Evolutionary conservation across 1,140 invertebrate species (phyloP), one percentile per base, ranked within the genome.

Genomic region (Drosophila dunni): DNA sequence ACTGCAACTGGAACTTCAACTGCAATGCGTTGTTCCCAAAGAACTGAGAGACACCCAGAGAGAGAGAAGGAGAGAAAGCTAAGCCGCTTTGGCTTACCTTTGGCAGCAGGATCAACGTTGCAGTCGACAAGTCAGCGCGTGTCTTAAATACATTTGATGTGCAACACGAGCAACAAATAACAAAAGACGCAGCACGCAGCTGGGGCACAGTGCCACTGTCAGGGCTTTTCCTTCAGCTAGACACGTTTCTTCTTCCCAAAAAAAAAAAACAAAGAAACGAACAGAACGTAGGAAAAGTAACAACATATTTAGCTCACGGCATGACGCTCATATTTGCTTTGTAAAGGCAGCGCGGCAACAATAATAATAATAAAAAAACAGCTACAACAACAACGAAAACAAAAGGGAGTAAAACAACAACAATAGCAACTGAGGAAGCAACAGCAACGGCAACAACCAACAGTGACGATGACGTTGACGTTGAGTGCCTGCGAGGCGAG

Each of bases 271-370:
- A 48, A 66, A n/a, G 13, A 48, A 15, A n/a, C 11, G 10, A 51
- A 51, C 40, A 10, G 45, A 79, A 74, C 73, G 79, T 57, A 71
- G 68, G 75, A 58, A 63, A 65, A 83, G 84, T 78, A 89, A 73
- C 80, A 84, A 83, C 80, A 89, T 83, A 88, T 88, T 89, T 89
- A 84, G 84, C 84, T 57, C 75, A 62, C 62, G 80, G 84, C 74
- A 71, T 63, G 78, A 74, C 74, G 83, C 75, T 88, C 73, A 78
- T 86, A 86, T 86, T 86, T 86, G 81, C 76, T 86, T 86, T 77
- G 75, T 75, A 72, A 79, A 68, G 63, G 75, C 75, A 75, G 44
- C 68, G 79, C 75, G 81, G 81, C 78, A 88, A 86, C 82, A 89
- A 83, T 80, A 81, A 88, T 83, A 88, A 88, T 77, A 66, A 72